Evolutionary conservation across 1,140 invertebrate species (phyloP), one percentile per base, ranked within the genome.

Genomic region (Chelonus insularis): DNA sequence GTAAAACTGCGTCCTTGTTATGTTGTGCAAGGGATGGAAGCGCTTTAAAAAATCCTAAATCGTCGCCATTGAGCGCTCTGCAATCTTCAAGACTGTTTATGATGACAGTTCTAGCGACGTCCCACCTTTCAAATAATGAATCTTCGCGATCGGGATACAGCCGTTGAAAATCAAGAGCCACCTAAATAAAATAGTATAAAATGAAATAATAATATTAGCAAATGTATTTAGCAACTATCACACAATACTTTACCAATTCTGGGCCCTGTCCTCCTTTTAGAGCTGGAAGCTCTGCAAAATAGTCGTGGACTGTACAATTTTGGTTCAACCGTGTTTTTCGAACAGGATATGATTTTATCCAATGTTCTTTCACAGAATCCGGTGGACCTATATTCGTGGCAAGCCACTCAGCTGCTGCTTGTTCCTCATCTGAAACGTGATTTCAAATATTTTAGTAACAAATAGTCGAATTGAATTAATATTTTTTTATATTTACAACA

Each of bases 171-270:
- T 39, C 32, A 1, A 18, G 4, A 8, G 1, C 4, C 55, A 29
- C 60, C 55, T 8, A 1, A 48, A 56, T n/a, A 55, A 36, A 61
- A 34, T 1, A 47, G 16, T 11, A 8, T 18, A 39, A 1, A 21
- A 20, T 50, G 18, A 32, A 9, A 32, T 20, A 6, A 43, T 60
- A 29, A 14, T 32, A n/a, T 20, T 8, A 54, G 23, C 4, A 29
- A 57, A n/a, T 11, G 21, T 14, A 16, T n/a, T n/a, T 12, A 39
- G n/a, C 4, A 54, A 14, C 16, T 11, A 39, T n/a, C 6, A 8
- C 39, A 56, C 36, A 18, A 39, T n/a, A 20, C 43, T 61, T 61
- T 61, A 61, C 60, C 51, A 61, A 55, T 18, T 55, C 18, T 5
- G 51, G 23, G n/a, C 60, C 60, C 14, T 18, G 14, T 7, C 23